Evolutionary conservation across 2,113 vertebrate species (phyloP).

Genomic region (Echinops telfairi): DNA sequence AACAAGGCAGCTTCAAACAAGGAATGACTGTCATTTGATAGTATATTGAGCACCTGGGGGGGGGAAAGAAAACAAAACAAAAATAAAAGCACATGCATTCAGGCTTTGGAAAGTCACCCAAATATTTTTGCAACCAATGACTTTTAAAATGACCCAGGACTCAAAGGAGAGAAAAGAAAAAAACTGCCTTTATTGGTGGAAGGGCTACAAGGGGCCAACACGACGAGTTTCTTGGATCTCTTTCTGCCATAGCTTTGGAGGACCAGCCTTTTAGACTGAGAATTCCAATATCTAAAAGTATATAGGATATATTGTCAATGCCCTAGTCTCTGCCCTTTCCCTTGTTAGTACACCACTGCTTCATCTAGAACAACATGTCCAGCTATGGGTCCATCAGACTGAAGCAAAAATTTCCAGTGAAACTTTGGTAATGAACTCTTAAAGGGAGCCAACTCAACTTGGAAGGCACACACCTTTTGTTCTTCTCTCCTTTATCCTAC

Average conservation of each 20-base stretch:
- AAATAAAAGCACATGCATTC: neutral
- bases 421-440: neutral
- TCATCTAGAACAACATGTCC: neutral
- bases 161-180: neutral
- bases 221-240: neutral
- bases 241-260: neutral
- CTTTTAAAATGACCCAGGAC: neutral
- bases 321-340: neutral
- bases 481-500: neutral
- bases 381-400: neutral
- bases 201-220: neutral
- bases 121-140: neutral
- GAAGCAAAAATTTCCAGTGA: too few relatives aligned
- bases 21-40: conserved; percentile 89
- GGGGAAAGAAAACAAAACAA: neutral
- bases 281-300: neutral
- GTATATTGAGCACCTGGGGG: conserved; percentile 89
- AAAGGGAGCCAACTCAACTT: neutral
- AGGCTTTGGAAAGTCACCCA: neutral
- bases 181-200: neutral
- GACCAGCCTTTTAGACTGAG: neutral
- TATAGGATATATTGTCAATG: too few relatives aligned
- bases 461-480: neutral
- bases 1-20: conserved; percentile 89
- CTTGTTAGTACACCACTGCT: neutral